Base-by-base conservation (phyloP, 2,888 invertebrate genomes). In the Geophilus truncorum region DNA sequence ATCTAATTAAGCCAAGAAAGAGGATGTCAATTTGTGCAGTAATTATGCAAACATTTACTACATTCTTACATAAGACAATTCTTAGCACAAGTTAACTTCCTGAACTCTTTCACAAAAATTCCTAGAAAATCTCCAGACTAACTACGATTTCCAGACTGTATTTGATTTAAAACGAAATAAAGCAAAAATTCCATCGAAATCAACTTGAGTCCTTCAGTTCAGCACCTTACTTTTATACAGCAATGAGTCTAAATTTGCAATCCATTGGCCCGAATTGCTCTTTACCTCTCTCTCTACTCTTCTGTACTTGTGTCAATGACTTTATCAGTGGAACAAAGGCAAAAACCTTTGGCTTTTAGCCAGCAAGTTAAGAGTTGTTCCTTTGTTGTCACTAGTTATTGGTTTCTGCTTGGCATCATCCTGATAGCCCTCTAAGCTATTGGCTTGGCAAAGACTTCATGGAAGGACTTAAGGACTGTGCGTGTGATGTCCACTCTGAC, bases 401-500 rank as follows among this genome's bases (percentile, higher is more conserved):
- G 62, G 62, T 62, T 62, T 62, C 62, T 62, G 62, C 62, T 62
- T 62, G 62, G 62, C 62, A 62, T 62, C 62, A 62, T 62, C 62
- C 62, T 62, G 62, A 62, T 62, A 62, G 62, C 62, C 28, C 62
- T 62, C 62, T 62, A 62, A 62, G 62, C 62, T 62, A 62, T 62
- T 62, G 62, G 62, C 62, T 45, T 45, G 45, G 45, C 45, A 45
- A 45, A 45, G 45, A 45, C 45, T 45, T 45, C 45, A 62, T 62
- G 62, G 62, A 62, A 62, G 62, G 62, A 25, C 62, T 62, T 62
- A 62, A 62, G 62, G 10, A 62, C 62, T 62, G 9, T 25, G 25
- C 15, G 23, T 4, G 7, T 7, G 62, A 62, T 62, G 62, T 62
- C 62, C 62, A 62, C 62, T 62, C 62, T 25, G 62, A 62, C 62